Conservation (phyloP, 2,113 vertebrate species). For the Ellobius talpinus region DNA sequence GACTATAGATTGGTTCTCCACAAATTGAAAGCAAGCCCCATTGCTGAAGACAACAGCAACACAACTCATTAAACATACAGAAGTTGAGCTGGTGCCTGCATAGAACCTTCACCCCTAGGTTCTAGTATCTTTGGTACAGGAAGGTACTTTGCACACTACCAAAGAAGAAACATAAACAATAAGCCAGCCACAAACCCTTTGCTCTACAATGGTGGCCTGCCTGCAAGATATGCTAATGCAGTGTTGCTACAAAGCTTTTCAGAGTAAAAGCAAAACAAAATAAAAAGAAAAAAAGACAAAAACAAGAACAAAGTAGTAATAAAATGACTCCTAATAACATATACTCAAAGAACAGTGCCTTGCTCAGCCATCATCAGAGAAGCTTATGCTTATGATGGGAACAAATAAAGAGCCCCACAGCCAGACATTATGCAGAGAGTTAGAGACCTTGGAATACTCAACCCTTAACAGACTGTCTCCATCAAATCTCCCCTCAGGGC, state of each 20-base stretch:
- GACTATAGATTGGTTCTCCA: background rate
- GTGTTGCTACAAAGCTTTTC: background rate
- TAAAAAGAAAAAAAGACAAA: background rate
- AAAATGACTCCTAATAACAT: background rate
- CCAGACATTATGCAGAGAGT: background rate
- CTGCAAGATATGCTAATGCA: background rate
- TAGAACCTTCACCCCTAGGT: background rate
- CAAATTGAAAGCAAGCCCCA: background rate
- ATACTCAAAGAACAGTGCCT: background rate
- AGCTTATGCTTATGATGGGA: background rate
- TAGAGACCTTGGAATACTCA: background rate
- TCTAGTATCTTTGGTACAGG: background rate
- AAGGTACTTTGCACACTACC: background rate
- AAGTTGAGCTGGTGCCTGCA: background rate
- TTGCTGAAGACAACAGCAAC: background rate
- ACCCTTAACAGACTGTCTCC: background rate
- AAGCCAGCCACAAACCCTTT: background rate
- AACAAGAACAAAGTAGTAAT: background rate
- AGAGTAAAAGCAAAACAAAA: background rate
- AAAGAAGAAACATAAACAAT: background rate
- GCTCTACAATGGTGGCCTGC: background rate
- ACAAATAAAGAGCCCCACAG: background rate
- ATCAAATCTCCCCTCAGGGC: background rate
- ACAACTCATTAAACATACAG: background rate
- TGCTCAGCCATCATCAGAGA: background rate